A percentile compares a stretch with the other conserved stretches of the same genome.
Evolutionary conservation across 2,888 invertebrate genomes (phyloP).

Genomic region (Cantharis flavilabris): DNA sequence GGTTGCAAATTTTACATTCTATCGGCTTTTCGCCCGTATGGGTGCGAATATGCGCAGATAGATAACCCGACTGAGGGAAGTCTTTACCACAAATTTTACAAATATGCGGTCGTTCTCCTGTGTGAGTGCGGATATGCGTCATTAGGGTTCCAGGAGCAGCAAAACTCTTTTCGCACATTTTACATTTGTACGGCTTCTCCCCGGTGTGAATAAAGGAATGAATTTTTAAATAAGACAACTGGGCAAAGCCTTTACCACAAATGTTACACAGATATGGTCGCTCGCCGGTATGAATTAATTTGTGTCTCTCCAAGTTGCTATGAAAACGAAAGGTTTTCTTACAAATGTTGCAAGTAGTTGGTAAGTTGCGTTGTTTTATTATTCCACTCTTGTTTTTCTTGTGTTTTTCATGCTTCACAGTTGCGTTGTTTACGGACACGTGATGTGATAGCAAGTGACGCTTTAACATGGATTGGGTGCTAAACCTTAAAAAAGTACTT

Average conservation of each 20-base stretch:
- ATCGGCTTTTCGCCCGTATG: conserved; percentile 47
- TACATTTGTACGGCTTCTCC: conserved; percentile 47
- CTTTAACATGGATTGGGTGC: conserved; percentile 21
- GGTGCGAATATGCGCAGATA: conserved; percentile 46
- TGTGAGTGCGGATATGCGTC: conserved; percentile 43
- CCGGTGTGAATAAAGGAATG: conserved; percentile 46
- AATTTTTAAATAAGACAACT: conserved; percentile 41
- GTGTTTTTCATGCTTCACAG: not conserved
- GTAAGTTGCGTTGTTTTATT: conserved; percentile 35
- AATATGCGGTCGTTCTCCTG: conserved; percentile 41
- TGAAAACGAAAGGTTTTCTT: conserved; percentile 45
- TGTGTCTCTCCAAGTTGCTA: conserved; percentile 45
- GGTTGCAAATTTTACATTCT: conserved; percentile 43
- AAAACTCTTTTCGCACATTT: conserved; percentile 44
- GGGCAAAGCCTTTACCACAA: conserved; percentile 42
- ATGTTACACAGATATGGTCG: conserved; percentile 41
- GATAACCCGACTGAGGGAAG: conserved; percentile 45
- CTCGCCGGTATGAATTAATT: conserved; percentile 46
- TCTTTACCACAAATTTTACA: conserved; percentile 44
- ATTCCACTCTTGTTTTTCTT: conserved; percentile 32
- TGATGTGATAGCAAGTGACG: conserved; percentile 24
- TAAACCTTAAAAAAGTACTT: conserved; percentile 21
- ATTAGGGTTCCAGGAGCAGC: conserved; percentile 45
- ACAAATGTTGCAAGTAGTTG: conserved; percentile 44
- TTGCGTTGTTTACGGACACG: not conserved